Conservation (phyloP, 2,113 vertebrate genomes). For the Dendrocopos noguchii region DNA sequence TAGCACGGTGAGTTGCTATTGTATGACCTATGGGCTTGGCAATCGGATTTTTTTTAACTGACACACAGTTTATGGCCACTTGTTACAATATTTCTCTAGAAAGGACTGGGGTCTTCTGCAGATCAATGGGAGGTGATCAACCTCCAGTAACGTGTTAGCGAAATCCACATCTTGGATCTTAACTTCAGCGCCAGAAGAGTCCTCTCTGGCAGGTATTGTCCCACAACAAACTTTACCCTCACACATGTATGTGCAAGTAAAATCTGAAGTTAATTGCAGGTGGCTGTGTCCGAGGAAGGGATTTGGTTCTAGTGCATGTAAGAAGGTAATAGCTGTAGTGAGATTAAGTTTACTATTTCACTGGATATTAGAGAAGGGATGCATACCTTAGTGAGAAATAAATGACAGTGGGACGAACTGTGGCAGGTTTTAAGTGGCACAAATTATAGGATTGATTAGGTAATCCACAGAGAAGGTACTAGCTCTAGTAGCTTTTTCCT, state of each 20-base stretch:
- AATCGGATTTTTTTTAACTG: neutral
- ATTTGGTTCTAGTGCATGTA: neutral
- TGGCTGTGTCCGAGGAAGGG: neutral
- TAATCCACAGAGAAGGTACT: neutral
- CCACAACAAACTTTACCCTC: neutral
- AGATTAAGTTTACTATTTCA: constrained; percentile 5
- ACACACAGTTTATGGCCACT: neutral
- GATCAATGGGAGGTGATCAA: neutral
- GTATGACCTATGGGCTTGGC: neutral
- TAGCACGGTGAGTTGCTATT: neutral
- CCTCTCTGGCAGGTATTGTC: neutral
- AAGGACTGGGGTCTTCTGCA: neutral
- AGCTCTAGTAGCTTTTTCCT: neutral
- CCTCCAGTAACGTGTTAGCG: neutral
- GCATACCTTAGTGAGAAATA: neutral
- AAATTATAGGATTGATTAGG: neutral
- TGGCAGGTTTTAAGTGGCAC: neutral
- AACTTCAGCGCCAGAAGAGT: neutral
- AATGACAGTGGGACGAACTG: neutral
- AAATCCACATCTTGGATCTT: neutral
- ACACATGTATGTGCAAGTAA: neutral
- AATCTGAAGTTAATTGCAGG: neutral
- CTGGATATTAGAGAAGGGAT: neutral
- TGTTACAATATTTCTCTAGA: neutral
- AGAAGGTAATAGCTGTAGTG: neutral